Percentiles rank a stretch among this genome's conserved stretches.
Evolutionary conservation across 2,888 invertebrate genomes (phyloP).

Genomic region (Ashinkailepas kermadecensis): DNA sequence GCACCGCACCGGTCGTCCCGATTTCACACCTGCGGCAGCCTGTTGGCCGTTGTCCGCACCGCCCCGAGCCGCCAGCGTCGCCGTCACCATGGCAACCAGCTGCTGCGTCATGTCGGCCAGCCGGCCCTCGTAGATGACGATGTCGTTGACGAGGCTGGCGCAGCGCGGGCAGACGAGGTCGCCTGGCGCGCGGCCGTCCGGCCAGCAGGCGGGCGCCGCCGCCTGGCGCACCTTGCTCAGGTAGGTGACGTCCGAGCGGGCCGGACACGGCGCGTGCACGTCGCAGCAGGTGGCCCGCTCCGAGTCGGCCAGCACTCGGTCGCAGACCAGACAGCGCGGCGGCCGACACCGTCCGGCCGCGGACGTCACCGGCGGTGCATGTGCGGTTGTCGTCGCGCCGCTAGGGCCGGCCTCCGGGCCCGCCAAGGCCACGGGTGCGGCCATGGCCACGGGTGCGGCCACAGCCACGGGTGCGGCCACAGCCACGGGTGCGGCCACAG

Average conservation of each 20-base stretch:
- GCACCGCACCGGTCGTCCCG: too few species aligned
- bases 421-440: too few species aligned
- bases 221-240: conserved; percentile 3
- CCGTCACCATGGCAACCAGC: conserved; percentile 12
- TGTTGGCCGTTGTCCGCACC: neutral
- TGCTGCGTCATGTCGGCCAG: neutral
- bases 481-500: too few species aligned
- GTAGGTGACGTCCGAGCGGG: neutral
- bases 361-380: neutral
- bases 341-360: neutral
- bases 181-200: neutral
- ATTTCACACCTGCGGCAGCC: neutral
- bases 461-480: too few species aligned
- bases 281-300: neutral
- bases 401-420: neutral
- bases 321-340: neutral
- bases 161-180: conserved; percentile 13
- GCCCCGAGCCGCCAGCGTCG: neutral
- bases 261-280: conserved; percentile 1
- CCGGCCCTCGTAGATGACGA: conserved; percentile 17
- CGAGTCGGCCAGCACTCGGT: neutral
- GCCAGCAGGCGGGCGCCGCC: neutral
- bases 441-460: too few species aligned
- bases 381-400: neutral
- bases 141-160: conserved; percentile 3